Conservation (phyloP, 2,797 vertebrate genomes). For the Danio choprae region DNA sequence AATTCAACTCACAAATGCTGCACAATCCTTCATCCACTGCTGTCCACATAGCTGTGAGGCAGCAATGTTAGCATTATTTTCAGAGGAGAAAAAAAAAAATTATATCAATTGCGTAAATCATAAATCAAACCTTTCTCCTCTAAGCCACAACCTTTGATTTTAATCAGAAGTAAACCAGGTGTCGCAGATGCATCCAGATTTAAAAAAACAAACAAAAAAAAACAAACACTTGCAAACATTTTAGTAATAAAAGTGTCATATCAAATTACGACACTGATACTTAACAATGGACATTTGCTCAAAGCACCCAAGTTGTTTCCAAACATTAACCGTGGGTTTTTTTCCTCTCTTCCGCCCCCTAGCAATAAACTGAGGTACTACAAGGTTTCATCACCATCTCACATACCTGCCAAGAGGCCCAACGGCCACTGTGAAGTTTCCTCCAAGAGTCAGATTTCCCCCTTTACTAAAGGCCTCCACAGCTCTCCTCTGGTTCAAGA, state of each 20-base stretch:
- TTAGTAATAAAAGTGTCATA: neutral
- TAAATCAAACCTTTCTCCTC: neutral
- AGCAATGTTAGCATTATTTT: neutral
- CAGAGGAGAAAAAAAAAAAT: neutral
- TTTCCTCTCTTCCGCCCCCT: conserved; percentile 1
- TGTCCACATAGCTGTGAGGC: neutral
- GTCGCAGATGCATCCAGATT: neutral
- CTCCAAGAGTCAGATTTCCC: conserved; percentile 94
- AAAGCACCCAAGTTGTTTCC: neutral
- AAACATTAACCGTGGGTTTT: neutral
- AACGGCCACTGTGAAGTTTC: conserved; percentile 93
- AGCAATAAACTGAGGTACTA: neutral
- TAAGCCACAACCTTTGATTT: conserved; percentile 6
- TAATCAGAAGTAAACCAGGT: conserved; percentile 20
- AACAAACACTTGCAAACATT: neutral
- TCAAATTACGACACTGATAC: neutral
- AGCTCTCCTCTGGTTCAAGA: conserved; percentile 91
- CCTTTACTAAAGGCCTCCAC: conserved; percentile 96
- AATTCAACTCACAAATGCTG: neutral
- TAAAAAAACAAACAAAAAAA: too few relatives aligned
- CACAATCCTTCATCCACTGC: neutral
- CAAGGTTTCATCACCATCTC: neutral
- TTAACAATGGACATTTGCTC: conserved; percentile 1
- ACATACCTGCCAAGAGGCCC: conserved; percentile 92
- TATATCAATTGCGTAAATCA: neutral